These are phyloP conservation scores for Ichneumoninae sp. DNA, from an alignment of 2,888 invertebrate species.

Conservation along the genomic window DNA sequence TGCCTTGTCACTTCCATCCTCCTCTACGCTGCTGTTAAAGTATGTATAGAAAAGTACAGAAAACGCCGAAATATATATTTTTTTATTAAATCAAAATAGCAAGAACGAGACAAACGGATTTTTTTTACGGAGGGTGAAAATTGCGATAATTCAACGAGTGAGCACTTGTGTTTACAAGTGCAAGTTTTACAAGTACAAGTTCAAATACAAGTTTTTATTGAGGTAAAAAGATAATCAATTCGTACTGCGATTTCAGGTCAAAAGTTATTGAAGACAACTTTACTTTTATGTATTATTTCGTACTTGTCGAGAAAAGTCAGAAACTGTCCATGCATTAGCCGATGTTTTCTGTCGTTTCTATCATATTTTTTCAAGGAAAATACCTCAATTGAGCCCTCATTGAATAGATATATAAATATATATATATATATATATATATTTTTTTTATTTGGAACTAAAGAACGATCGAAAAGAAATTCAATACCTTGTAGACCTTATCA, in stretches of 20 bases:
- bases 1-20: constrained; percentile 24
- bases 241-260: too few relatives aligned
- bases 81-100: not conserved
- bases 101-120: not conserved
- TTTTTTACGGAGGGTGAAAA: not conserved
- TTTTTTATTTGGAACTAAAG: too few relatives aligned
- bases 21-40: constrained; percentile 34
- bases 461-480: not conserved
- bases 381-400: constrained; percentile 27
- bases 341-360: constrained; percentile 39
- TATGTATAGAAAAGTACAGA: constrained; percentile 30
- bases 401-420: not conserved
- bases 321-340: not conserved
- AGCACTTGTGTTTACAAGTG: not conserved
- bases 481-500: not conserved
- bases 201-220: not conserved
- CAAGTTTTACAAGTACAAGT: too few relatives aligned
- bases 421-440: too few relatives aligned
- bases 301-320: not conserved
- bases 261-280: not conserved
- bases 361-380: constrained; percentile 34
- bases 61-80: constrained; percentile 6
- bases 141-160: not conserved
- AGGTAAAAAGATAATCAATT: too few relatives aligned
- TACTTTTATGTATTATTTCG: not conserved